Base-by-base conservation (phyloP, 2,888 invertebrate genomes). In the Dichetophora obliterata region DNA sequence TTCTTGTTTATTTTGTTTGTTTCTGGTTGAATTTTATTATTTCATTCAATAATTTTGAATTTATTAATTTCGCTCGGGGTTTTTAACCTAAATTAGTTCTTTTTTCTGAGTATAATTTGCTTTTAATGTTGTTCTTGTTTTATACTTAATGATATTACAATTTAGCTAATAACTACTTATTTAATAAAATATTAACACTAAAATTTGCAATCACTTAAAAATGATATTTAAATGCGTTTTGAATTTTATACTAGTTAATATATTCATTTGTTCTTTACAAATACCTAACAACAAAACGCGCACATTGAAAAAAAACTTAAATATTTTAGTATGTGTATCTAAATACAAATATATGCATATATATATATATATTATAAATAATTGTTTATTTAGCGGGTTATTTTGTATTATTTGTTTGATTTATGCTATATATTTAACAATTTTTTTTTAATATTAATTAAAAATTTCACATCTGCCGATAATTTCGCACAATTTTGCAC, bases 131-230 rank as follows among this genome's bases (percentile, higher is more conserved):
- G 5, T 2, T 14, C 16, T 63, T 61, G 19, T 19, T 31, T 31
- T 63, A 63, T 34, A 27, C 19, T 57, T 57, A 34, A 57, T 71
- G 34, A 14, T 57, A 71, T 9, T 59, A 71, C 57, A 71, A 52
- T 61, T 72, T 48, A 72, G 61, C 59, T 72, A 72, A 72, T 43
- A 24, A 54, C 61, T 61, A 48, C 59, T 61, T 72, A 72, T 48
- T 72, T 24, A 54, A 37, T 66, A 74, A 74, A 52, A 74, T 24
- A 5, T 5, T 43, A 61, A 31, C 50, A 48, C 34, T 37, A 66
- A 27, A 66, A 61, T 65, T 52, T 14, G 27, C 24, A 50, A 52
- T 66, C 43, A 65, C 74, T 65, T 65, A 66, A 66, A 74, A 65
- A 70, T 37, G 24, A 65, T 37, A 74, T 19, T n/a, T 63, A 50